Evolutionary conservation across 2,888 invertebrate species (phyloP), one percentile per base, ranked within the genome.

Genomic region (Hartigia nigra): DNA sequence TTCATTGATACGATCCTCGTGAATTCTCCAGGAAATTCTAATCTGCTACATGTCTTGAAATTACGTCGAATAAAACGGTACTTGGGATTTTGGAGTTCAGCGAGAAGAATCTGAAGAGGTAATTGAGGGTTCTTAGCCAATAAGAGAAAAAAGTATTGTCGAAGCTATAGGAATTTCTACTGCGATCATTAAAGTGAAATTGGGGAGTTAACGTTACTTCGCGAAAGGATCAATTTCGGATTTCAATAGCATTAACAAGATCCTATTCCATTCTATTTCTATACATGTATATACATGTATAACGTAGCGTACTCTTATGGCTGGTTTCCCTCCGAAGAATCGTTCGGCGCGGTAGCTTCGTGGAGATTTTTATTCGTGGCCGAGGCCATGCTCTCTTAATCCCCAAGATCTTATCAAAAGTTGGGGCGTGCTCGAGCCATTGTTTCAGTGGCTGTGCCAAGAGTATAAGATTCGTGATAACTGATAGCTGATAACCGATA

Each of bases 391-490:
- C 32, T 72, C 72, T 72, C 72, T 72, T 72, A 72, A 72, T 72
- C 9, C 72, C 72, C 72, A 34, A 72, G 72, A 72, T 72, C 72
- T 4, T 72, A 72, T 72, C 72, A 31, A 12, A 70, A 70, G 32
- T 74, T 70, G 34, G 77, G 81, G 80, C 80, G 79, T 80, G 81
- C 75, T 77, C 76, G 78, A 77, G 77, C 83, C 83, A 82, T 87
- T 86, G 87, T 86, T 84, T 85, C 82, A 75, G 70, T 76, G 81
- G 80, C 81, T 77, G 80, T 77, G 77, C 76, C 78, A 80, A 80
- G 76, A 78, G 76, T 76, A 81, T 80, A 78, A 85, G 86, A 85
- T 86, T 77, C 78, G 78, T 80, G 87, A 87, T 86, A 85, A 87
- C 86, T 83, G 84, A 70, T 70, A 70, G 14, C 39, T 39, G 39